A percentile compares a stretch with the other conserved stretches of the same genome.
Evolutionary conservation across 2,113 vertebrate genomes (phyloP).

Genomic region (Tychaedon coryphoeus): DNA sequence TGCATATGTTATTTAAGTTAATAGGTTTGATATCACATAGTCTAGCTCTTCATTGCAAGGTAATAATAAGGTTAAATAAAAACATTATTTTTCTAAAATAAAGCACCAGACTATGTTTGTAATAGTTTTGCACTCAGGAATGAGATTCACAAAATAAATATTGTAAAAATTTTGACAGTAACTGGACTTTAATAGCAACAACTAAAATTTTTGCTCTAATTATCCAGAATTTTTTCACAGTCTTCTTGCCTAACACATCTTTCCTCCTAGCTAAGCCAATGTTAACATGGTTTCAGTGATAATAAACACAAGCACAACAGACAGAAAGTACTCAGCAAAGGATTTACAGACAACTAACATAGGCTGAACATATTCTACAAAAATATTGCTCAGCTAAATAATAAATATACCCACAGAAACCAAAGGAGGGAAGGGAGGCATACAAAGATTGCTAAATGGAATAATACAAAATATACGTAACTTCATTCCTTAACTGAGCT

Average conservation of each 20-base stretch:
- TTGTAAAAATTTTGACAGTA: background rate
- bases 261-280: background rate
- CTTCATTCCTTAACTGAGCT: background rate
- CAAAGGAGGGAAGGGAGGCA: accelerated
- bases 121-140: background rate
- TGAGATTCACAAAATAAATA: background rate
- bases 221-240: background rate
- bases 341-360: background rate
- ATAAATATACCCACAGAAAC: background rate
- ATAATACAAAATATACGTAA: background rate
- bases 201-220: background rate
- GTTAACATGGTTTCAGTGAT: background rate
- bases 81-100: background rate
- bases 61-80: background rate
- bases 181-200: background rate
- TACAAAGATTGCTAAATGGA: background rate
- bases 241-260: background rate
- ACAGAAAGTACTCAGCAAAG: background rate
- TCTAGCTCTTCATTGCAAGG: background rate
- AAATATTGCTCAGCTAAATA: background rate
- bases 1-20: background rate
- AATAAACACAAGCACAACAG: background rate
- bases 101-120: background rate
- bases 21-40: background rate
- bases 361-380: background rate